Evolutionary conservation across 2,888 invertebrate species (phyloP).

Genomic region (Chalcis sispes): DNA sequence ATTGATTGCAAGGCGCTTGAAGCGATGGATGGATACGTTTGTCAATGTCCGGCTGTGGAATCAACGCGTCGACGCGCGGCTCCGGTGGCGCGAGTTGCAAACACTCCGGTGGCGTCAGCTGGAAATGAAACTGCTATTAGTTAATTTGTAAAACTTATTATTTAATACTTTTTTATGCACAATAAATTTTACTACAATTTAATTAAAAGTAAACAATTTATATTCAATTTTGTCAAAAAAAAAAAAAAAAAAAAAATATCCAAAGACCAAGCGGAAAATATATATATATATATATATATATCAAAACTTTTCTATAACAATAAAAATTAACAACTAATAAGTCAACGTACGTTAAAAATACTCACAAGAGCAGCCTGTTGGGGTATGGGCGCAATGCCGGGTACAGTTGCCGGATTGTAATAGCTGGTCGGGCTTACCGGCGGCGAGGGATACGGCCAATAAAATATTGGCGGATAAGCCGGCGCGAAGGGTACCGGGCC

Average conservation of each 20-base stretch:
- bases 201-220: background rate
- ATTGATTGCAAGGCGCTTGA: slow-evolving; percentile 70
- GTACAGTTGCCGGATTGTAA: slow-evolving; percentile 81
- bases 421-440: slow-evolving; percentile 95
- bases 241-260: too few relatives aligned
- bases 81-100: slow-evolving; percentile 68
- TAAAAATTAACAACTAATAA: slow-evolving; percentile 11
- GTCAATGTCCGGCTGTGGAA: slow-evolving; percentile 70
- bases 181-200: background rate
- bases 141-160: background rate
- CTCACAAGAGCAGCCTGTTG: slow-evolving; percentile 67
- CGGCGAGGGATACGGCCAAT: slow-evolving; percentile 96
- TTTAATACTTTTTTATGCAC: background rate
- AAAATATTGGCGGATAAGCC: slow-evolving; percentile 82
- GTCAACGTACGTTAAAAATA: slow-evolving; percentile 15
- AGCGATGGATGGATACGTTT: slow-evolving; percentile 69
- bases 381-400: slow-evolving; percentile 70
- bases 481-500: slow-evolving; percentile 79
- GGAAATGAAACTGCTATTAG: slow-evolving; percentile 54
- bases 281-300: too few relatives aligned
- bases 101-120: slow-evolving; percentile 71
- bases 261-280: background rate
- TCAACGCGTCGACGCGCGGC: slow-evolving; percentile 67
- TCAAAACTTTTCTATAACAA: too few relatives aligned
- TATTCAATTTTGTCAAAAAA: background rate